A percentile compares a stretch with the other conserved stretches of the same genome.
Evolutionary conservation across 2,797 vertebrate species (phyloP).

Genomic region (Gadopsis bispinosus): DNA sequence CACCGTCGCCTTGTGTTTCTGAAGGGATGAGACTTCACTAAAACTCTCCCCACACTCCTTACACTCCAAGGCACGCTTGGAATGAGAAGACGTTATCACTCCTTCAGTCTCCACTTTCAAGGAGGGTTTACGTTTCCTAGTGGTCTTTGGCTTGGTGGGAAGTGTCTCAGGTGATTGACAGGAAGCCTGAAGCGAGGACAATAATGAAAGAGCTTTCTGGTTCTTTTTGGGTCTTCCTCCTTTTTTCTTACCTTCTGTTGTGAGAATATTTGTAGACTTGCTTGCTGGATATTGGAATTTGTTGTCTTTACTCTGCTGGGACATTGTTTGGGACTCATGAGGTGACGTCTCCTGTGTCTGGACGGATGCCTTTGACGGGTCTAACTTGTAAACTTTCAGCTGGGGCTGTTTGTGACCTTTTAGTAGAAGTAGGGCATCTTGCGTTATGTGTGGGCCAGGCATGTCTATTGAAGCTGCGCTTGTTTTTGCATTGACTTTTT

Average conservation of each 20-base stretch:
- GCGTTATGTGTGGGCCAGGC: slow-evolving; percentile 43
- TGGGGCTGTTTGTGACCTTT: slow-evolving; percentile 88
- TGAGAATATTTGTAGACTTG: slow-evolving; percentile 36
- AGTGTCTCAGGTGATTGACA: slow-evolving; percentile 30
- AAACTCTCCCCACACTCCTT: slow-evolving; percentile 85
- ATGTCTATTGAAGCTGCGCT: slow-evolving; percentile 38
- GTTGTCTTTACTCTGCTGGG: slow-evolving; percentile 37
- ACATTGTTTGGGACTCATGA: slow-evolving; percentile 43
- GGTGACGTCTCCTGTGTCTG: slow-evolving; percentile 55
- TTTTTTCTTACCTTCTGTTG: slow-evolving; percentile 65
- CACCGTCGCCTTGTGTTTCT: slow-evolving; percentile 81
- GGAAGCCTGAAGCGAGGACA: slow-evolving; percentile 63
- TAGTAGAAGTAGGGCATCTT: slow-evolving; percentile 80
- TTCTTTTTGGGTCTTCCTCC: slow-evolving; percentile 72
- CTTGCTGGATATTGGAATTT: slow-evolving; percentile 27
- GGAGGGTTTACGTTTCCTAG: slow-evolving; percentile 82
- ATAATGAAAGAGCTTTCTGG: slow-evolving; percentile 68
- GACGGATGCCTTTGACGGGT: slow-evolving; percentile 77
- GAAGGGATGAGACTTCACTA: slow-evolving; percentile 81
- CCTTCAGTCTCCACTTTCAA: slow-evolving; percentile 81
- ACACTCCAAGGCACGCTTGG: slow-evolving; percentile 82
- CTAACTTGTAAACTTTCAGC: slow-evolving; percentile 87
- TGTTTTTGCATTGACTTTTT: slow-evolving; percentile 54
- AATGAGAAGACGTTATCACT: slow-evolving; percentile 76
- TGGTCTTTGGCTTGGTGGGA: slow-evolving; percentile 74